Conservation (phyloP, 2,113 vertebrate genomes). For the Stercorarius parasiticus region DNA sequence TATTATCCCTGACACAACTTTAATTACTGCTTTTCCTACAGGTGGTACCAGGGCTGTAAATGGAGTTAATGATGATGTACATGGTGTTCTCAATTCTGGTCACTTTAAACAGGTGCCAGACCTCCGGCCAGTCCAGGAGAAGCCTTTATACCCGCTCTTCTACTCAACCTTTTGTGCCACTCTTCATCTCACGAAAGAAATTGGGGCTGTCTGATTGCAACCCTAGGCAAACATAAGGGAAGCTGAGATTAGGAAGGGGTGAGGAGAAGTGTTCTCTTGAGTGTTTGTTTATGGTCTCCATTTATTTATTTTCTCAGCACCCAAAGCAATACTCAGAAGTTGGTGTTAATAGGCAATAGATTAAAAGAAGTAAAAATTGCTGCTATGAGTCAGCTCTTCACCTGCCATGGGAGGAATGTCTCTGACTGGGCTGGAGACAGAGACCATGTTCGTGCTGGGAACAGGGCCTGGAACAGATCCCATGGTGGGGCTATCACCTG, state of each 20-base stretch:
- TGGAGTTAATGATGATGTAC: neutral
- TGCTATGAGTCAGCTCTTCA: neutral
- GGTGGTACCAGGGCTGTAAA: neutral
- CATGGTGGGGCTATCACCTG: neutral
- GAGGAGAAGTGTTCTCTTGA: neutral
- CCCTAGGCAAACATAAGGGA: neutral
- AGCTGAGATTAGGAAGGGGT: neutral
- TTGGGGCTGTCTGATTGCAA: neutral
- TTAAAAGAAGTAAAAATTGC: neutral
- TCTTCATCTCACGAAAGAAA: neutral
- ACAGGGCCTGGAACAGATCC: neutral
- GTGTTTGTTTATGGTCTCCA: neutral
- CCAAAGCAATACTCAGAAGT: neutral
- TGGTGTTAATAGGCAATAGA: neutral
- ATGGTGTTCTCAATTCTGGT: fast-evolving
- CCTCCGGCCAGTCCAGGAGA: neutral
- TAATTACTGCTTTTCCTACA: neutral
- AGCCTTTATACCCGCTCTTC: neutral
- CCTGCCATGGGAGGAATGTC: neutral
- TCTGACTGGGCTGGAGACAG: neutral
- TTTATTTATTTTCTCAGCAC: neutral
- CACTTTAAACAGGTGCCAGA: neutral
- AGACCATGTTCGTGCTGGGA: neutral
- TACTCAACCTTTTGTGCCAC: neutral
- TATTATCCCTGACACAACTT: neutral